Evolutionary conservation across 2,797 vertebrate genomes (phyloP).

Genomic region (Poeciliopsis infans): DNA sequence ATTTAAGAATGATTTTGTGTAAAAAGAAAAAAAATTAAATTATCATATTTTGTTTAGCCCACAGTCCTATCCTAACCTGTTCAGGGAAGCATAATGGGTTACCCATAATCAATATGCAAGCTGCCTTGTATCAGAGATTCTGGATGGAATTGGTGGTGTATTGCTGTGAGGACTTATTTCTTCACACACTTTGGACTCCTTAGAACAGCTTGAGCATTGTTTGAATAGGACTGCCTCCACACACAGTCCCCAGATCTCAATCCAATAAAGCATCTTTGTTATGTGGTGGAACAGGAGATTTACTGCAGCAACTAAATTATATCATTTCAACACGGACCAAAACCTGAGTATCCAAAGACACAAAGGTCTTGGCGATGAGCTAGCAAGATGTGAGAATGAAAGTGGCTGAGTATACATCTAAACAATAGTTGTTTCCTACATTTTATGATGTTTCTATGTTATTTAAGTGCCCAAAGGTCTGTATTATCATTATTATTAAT

Average conservation of each 20-base stretch:
- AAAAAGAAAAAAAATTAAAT: no score
- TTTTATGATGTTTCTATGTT: no score
- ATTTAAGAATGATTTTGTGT: no score
- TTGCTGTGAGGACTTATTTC: neutral
- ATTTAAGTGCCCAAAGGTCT: no score
- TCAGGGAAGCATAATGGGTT: neutral
- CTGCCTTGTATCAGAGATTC: neutral
- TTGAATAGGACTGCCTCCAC: neutral
- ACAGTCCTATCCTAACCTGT: no score
- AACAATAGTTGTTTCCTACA: conserved; percentile 20
- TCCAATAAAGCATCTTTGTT: neutral
- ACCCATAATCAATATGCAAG: neutral
- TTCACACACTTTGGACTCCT: neutral
- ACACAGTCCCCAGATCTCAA: neutral
- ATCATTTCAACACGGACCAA: neutral
- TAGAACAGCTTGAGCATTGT: neutral
- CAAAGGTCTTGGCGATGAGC: neutral
- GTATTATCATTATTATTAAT: no score
- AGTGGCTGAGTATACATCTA: conserved; percentile 31
- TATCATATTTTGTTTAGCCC: no score
- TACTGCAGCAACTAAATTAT: neutral
- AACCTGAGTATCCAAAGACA: neutral
- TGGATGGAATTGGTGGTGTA: neutral
- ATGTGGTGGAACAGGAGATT: neutral
- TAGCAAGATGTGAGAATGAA: neutral